These are phyloP conservation scores for Drosophila ironensis DNA, from an alignment of 1,140 invertebrate genomes.

Conservation along the genomic window DNA sequence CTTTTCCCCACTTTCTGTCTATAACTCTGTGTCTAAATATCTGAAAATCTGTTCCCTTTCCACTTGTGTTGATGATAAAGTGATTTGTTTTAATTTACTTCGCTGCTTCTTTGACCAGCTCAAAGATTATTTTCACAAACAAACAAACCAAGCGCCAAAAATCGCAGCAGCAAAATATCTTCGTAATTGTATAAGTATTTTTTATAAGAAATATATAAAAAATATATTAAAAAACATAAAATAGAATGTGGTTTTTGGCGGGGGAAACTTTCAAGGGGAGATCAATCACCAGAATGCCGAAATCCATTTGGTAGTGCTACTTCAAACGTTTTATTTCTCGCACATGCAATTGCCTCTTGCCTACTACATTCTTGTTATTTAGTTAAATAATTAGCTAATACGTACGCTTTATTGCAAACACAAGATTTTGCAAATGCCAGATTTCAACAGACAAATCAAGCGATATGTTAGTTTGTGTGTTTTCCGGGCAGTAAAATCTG, in stretches of 20 bases:
- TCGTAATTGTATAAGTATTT: constrained; percentile 81
- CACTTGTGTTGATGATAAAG: constrained; percentile 64
- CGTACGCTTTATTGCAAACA: constrained; percentile 2
- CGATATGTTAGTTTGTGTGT: too few relatives aligned
- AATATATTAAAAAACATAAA: constrained; percentile 55
- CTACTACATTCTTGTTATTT: constrained; percentile 9
- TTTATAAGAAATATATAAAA: constrained; percentile 81
- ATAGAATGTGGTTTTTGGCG: neutral
- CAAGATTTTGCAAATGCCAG: neutral
- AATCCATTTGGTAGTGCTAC: constrained; percentile 6
- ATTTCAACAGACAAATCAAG: neutral
- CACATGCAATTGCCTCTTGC: constrained; percentile 1
- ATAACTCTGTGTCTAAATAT: neutral
- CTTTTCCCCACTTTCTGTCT: neutral
- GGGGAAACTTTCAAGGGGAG: neutral
- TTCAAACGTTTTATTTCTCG: constrained; percentile 15
- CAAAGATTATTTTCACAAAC: constrained; percentile 46
- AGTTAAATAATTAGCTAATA: constrained; percentile 16
- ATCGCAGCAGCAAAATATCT: constrained; percentile 78
- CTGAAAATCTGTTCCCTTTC: too few relatives aligned
- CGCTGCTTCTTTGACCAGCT: constrained; percentile 67
- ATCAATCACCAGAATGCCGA: too few relatives aligned
- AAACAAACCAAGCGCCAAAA: constrained; percentile 65
- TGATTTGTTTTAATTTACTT: constrained; percentile 71
- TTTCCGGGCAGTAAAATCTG: too few relatives aligned